These are phyloP conservation scores for Nephrotoma flavescens DNA, from an alignment of 2,888 invertebrate species.

Conservation along the genomic window DNA sequence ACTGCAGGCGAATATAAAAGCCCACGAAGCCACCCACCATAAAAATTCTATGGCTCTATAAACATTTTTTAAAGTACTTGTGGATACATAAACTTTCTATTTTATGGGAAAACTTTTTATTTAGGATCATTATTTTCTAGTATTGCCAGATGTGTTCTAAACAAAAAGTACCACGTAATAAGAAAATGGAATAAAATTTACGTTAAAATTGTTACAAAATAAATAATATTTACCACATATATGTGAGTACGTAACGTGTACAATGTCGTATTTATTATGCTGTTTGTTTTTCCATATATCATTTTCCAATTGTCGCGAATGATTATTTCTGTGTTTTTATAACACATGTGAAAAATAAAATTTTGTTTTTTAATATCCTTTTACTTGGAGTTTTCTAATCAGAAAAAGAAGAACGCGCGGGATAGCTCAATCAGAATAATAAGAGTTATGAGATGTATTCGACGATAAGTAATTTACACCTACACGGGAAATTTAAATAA, in stretches of 20 bases:
- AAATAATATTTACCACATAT: not conserved
- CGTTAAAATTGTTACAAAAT: not conserved
- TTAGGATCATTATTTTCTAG: not conserved
- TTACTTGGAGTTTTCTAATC: too few species aligned
- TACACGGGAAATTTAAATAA: not conserved
- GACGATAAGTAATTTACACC: not conserved
- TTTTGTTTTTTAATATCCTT: not conserved
- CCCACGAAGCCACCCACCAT: not conserved
- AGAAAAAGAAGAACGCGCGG: not conserved
- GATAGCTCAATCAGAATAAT: not conserved
- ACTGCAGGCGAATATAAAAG: not conserved
- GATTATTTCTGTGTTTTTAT: not conserved
- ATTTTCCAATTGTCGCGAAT: not conserved
- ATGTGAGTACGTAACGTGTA: not conserved
- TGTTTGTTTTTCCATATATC: not conserved
- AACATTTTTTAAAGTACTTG: not conserved
- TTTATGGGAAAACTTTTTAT: not conserved
- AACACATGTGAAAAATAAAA: not conserved
- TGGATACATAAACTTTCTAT: not conserved
- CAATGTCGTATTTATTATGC: not conserved
- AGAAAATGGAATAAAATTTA: not conserved
- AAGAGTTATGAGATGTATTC: not conserved
- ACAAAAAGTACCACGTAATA: not conserved
- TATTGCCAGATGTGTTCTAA: not conserved
- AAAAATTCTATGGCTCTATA: not conserved